Conservation (phyloP, 2,888 invertebrate genomes). For the Melanophora roralis region DNA sequence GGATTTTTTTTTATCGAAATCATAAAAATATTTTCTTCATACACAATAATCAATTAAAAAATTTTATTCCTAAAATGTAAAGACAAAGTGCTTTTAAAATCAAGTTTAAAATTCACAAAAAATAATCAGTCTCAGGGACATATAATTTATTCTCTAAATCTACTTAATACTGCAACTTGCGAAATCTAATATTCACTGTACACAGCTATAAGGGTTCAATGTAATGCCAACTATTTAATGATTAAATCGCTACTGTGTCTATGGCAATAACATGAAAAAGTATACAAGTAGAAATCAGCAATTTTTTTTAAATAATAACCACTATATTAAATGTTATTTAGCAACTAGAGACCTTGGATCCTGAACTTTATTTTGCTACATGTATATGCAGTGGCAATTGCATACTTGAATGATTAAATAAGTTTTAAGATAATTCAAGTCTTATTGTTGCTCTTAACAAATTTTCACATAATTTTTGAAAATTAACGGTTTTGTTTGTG, state of each 20-base stretch:
- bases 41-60: too few relatives aligned
- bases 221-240: conserved; percentile 61
- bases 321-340: conserved; percentile 38
- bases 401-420: neutral
- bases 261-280: conserved; percentile 3
- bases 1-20: too few relatives aligned
- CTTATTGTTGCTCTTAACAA: neutral
- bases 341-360: conserved; percentile 55
- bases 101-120: too few relatives aligned
- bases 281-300: conserved; percentile 13
- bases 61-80: too few relatives aligned
- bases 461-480: conserved; percentile 23
- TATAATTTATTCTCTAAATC: conserved; percentile 1
- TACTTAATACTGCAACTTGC: conserved; percentile 9
- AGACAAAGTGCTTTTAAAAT: too few relatives aligned
- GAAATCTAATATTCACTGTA: conserved; percentile 39
- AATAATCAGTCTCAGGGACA: conserved; percentile 47
- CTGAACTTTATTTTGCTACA: conserved; percentile 58
- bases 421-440: neutral
- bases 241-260: conserved; percentile 64
- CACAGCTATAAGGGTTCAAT: conserved; percentile 57
- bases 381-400: neutral
- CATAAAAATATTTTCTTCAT: too few relatives aligned
- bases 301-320: conserved; percentile 15
- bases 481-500: conserved; percentile 30